Base-by-base conservation (phyloP, 2,888 invertebrate species). In the Troglohyphantes excavatus region DNA sequence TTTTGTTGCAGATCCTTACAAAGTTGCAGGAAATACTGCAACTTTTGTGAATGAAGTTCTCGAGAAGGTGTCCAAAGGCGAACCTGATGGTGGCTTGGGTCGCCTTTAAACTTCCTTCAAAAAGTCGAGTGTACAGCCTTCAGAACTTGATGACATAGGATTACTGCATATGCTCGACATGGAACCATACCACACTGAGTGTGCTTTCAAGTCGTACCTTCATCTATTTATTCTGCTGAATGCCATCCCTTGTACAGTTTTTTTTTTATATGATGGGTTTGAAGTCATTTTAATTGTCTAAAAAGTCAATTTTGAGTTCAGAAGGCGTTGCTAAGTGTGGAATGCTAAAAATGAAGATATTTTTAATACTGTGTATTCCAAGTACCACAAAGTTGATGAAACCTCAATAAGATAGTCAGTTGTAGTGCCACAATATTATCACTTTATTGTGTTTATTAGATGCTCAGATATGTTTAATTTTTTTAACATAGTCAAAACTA, bases 1-100 rank as follows among this genome's bases (percentile, higher is more conserved):
- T 26, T 43, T 43, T 72, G 9, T 63, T 73, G 13, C 33, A 90
- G 90, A 84, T 29, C 90, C 90, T n/a, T 68, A 75, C 21, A 86
- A 73, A 63, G 97, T 98, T 93, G 98, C 98, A 75, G 98, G 97
- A 81, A 95, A 96, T 92, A 97, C 98, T 68, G 97, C 98, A 11
- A 98, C 98, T 92, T 98, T 97, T 94, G 98, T 99, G 61, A 98
- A 98, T 94, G 96, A 96, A 94, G 96, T 98, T 86, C 94, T 98
- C 94, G 97, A 97, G 89, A 97, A 96, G 93, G 96, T 98, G 81
- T 96, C 96, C 94, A 94, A 95, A 91, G 98, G 98, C 27, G 95
- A 96, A 93, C 95, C 95, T 79, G 96, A 96, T 92, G 96, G 97
- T 92, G 97, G 97, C 5, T 67, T 91, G 9, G 75, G 78, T 1